A percentile compares a stretch with the other conserved stretches of the same genome.
phyloP scores from a whole-genome alignment of 2,797 vertebrate genomes.

The Synaphobranchus kaupii region DNA sequence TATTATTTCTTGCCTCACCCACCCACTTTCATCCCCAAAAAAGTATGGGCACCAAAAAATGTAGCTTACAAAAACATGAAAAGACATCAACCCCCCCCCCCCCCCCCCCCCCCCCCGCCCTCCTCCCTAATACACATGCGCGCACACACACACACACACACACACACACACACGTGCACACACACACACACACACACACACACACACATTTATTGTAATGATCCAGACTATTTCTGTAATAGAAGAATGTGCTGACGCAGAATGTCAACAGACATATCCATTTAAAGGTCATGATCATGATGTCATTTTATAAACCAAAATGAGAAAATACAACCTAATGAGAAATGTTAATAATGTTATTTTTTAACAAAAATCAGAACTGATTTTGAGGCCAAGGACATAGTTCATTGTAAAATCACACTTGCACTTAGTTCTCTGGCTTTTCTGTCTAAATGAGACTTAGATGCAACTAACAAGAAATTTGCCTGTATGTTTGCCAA shows the following conservation, averaged over 20 bases:
- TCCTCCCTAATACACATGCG: constrained; percentile 34
- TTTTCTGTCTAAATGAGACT: not conserved
- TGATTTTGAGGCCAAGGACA: not conserved
- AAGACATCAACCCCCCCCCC: no score
- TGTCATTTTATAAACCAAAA: not conserved
- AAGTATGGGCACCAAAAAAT: not conserved
- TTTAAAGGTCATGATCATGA: no score
- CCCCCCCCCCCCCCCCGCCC: no score
- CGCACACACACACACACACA: constrained; percentile 28
- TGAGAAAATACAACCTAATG: not conserved
- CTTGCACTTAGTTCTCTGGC: not conserved
- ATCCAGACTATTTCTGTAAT: not conserved
- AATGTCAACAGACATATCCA: not conserved
- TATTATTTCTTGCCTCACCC: not conserved
- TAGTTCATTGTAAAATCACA: not conserved
- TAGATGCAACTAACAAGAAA: not conserved
- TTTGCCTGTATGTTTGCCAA: not conserved
- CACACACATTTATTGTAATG: not conserved
- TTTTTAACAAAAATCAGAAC: not conserved
- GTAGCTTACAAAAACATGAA: not conserved
- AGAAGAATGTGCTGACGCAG: not conserved
- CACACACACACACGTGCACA: constrained; percentile 20
- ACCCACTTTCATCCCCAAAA: not conserved
- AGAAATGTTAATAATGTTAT: not conserved
- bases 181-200: constrained; percentile 4